Evolutionary conservation across 37 sponge, comb jelly and placozoan genomes (phyloP).

Genomic region (Halisarca cf. caerulea): DNA sequence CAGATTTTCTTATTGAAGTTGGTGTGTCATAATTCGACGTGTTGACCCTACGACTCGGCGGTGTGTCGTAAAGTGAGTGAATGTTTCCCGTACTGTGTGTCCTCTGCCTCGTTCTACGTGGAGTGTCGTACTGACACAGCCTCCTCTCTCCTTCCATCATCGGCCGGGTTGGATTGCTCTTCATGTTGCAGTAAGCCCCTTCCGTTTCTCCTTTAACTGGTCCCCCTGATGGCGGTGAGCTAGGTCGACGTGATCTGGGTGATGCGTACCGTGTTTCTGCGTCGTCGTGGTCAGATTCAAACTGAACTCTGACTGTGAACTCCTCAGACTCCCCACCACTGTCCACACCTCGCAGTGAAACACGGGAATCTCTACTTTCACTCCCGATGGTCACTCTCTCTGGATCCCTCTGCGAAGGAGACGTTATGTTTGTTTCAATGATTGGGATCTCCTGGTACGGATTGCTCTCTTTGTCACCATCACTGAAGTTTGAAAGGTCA

Average conservation of each 20-base stretch:
- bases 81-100: conserved; percentile 4
- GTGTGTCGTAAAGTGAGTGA: neutral
- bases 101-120: neutral
- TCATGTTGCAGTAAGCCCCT: conserved; percentile 1
- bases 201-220: neutral
- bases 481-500: neutral
- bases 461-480: neutral
- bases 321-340: neutral
- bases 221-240: neutral
- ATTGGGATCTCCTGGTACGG: conserved; percentile 24
- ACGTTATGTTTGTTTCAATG: neutral
- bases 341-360: too few relatives aligned
- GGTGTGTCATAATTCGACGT: neutral
- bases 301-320: neutral
- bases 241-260: neutral
- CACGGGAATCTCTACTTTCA: neutral
- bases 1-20: neutral
- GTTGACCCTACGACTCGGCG: neutral
- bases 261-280: neutral
- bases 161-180: neutral
- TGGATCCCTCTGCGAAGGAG: neutral
- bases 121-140: neutral
- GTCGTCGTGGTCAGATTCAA: neutral
- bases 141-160: too few relatives aligned
- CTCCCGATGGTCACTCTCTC: conserved; percentile 8